Evolutionary conservation across 1,140 invertebrate species (phyloP).

Genomic region (Cydia pomonella): DNA sequence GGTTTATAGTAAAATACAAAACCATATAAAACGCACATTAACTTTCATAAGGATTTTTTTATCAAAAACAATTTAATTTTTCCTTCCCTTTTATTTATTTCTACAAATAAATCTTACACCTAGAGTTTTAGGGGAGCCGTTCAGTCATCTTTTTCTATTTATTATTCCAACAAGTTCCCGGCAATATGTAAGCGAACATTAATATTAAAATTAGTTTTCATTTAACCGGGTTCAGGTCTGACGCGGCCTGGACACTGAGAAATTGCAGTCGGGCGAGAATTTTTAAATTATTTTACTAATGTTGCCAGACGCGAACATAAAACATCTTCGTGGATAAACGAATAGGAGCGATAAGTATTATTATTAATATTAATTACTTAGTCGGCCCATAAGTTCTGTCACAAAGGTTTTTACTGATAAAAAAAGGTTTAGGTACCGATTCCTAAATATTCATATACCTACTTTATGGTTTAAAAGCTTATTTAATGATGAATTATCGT

Average conservation of each 20-base stretch:
- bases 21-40: no score
- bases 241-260: slow-evolving; percentile 30
- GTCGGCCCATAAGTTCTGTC: no score
- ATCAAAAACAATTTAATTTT: not conserved
- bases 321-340: slow-evolving; percentile 8
- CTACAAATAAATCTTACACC: not conserved
- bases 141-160: slow-evolving; percentile 18
- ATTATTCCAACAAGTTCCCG: not conserved
- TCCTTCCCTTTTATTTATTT: not conserved
- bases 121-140: not conserved
- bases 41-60: slow-evolving; percentile 31
- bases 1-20: no score
- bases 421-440: no score
- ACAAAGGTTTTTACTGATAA: no score
- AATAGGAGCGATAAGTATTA: no score
- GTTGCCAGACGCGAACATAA: slow-evolving; percentile 20
- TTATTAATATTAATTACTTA: no score
- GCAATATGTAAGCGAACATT: slow-evolving; percentile 27
- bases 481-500: no score
- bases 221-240: slow-evolving; percentile 23
- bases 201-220: slow-evolving; percentile 35
- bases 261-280: slow-evolving; percentile 10
- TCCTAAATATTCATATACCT: no score
- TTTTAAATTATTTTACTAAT: slow-evolving; percentile 24
- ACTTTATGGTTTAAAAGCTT: no score